Evolutionary conservation across 2,797 vertebrate genomes (phyloP).

Genomic region (Pangasius macronema): DNA sequence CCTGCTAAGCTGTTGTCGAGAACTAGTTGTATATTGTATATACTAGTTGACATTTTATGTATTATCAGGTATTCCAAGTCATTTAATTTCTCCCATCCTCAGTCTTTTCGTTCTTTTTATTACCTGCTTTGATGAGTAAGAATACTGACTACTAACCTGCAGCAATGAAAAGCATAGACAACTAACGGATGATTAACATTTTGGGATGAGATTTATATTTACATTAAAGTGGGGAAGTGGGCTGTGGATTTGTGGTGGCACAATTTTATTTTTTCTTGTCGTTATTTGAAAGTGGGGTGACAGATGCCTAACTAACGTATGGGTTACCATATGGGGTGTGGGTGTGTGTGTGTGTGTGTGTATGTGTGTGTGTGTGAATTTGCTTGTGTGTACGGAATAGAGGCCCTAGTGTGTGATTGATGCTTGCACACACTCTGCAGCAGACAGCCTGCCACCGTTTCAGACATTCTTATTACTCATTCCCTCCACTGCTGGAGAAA

Average conservation of each 20-base stretch:
- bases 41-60: neutral
- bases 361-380: conserved; percentile 34
- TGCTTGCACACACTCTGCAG: conserved; percentile 33
- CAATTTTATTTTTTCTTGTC: conserved; percentile 2
- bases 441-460: conserved; percentile 41
- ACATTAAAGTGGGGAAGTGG: neutral
- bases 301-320: conserved; percentile 3
- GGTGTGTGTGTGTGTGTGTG: conserved; percentile 7
- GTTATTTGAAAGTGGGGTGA: neutral
- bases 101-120: neutral
- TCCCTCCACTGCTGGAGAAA: conserved; percentile 27
- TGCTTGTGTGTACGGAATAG: conserved; percentile 2
- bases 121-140: neutral
- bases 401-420: conserved; percentile 33
- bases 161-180: neutral
- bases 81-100: neutral
- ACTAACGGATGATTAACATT: neutral
- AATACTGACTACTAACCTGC: neutral
- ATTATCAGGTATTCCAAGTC: neutral
- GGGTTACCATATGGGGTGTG: neutral
- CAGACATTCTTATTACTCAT: conserved; percentile 43
- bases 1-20: neutral
- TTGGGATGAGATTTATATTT: neutral
- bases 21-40: neutral
- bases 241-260: neutral